phyloP scores from a whole-genome alignment of 2,888 invertebrate genomes.

The Neoascia interrupta region DNA sequence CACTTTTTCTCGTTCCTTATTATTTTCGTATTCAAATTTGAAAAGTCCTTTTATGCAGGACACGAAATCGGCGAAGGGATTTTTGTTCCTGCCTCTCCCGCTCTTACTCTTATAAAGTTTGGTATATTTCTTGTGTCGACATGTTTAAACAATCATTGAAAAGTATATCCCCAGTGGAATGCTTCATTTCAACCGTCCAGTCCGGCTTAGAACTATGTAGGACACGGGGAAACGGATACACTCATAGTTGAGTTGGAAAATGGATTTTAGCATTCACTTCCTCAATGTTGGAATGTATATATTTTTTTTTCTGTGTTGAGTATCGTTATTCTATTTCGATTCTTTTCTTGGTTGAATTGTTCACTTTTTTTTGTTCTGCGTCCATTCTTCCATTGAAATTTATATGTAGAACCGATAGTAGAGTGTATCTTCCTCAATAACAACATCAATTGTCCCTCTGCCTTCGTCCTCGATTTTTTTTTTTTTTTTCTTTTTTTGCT shows the following conservation, averaged over 20 bases:
- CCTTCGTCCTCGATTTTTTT: constrained; percentile 27
- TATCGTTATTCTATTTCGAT: constrained; percentile 1
- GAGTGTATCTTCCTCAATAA: constrained; percentile 22
- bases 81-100: not conserved
- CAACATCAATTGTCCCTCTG: constrained; percentile 47
- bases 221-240: constrained; percentile 34
- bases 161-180: constrained; percentile 42
- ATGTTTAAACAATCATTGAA: constrained; percentile 56
- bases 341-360: constrained; percentile 30
- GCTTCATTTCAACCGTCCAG: constrained; percentile 43
- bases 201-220: constrained; percentile 37
- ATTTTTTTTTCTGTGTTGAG: no score
- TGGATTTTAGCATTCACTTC: constrained; percentile 32
- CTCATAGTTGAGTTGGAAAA: constrained; percentile 46
- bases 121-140: constrained; percentile 1
- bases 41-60: constrained; percentile 53
- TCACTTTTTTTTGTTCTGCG: constrained; percentile 40
- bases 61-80: constrained; percentile 56
- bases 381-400: constrained; percentile 1
- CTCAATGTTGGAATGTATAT: not conserved
- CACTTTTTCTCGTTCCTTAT: constrained; percentile 50
- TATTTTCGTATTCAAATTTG: constrained; percentile 61
- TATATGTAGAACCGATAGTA: not conserved
- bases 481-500: not conserved
- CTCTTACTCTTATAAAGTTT: not conserved